These are phyloP conservation scores for Petrocephalus microphthalmus DNA, from an alignment of 2,113 vertebrate species.

Conservation along the genomic window DNA sequence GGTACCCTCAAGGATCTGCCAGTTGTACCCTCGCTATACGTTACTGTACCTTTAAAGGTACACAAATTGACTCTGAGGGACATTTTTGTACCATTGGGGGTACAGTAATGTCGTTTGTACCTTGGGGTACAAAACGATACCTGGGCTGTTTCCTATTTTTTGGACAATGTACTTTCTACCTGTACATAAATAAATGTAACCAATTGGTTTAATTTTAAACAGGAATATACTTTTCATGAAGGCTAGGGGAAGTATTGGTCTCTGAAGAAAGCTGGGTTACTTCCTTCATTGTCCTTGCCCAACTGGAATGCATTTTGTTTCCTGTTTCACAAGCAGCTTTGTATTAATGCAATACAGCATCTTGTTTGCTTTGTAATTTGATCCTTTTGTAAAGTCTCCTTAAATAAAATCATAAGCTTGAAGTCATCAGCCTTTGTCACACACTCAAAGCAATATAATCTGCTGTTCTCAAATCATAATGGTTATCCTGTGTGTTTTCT, in stretches of 20 bases:
- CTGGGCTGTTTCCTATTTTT: not conserved
- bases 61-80: not conserved
- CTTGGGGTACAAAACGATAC: not conserved
- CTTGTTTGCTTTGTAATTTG: not conserved
- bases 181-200: not conserved
- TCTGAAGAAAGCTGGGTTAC: not conserved
- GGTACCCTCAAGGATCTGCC: not conserved
- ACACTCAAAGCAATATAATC: not conserved
- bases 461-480: not conserved
- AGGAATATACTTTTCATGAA: not conserved
- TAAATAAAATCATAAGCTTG: constrained; percentile 1
- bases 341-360: not conserved
- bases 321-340: not conserved
- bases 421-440: not conserved
- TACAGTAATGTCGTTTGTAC: not conserved
- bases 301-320: not conserved
- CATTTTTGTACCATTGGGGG: not conserved
- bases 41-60: not conserved
- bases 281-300: not conserved
- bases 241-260: not conserved
- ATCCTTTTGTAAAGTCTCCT: not conserved
- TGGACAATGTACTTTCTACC: not conserved
- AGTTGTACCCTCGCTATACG: not conserved
- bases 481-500: not conserved
- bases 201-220: not conserved